These are phyloP conservation scores for Griposia aprilina DNA, from an alignment of 2,888 invertebrate genomes.

Conservation along the genomic window DNA sequence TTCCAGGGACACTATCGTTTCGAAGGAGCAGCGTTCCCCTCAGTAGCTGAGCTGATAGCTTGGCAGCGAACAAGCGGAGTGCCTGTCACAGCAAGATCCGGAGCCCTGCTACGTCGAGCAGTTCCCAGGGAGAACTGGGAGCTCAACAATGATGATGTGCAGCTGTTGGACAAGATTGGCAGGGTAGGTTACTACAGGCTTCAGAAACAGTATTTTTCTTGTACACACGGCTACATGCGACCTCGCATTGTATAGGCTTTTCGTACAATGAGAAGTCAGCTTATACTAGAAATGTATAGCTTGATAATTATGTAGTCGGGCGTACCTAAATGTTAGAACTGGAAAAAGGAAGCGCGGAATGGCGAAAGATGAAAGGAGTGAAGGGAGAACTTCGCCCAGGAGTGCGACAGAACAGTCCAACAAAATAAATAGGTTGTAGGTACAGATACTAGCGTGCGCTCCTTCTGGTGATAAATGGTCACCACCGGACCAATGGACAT, in stretches of 20 bases:
- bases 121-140: conserved; percentile 98
- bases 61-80: conserved; percentile 96
- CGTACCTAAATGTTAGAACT: neutral
- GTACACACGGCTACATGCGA: too few relatives aligned
- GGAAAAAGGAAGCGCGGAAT: neutral
- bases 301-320: too few relatives aligned
- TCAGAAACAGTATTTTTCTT: neutral
- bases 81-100: conserved; percentile 97
- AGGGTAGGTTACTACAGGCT: conserved; percentile 91
- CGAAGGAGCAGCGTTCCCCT: conserved; percentile 98
- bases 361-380: neutral
- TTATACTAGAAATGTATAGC: too few relatives aligned
- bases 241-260: too few relatives aligned
- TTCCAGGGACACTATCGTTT: conserved; percentile 96
- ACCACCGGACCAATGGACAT: too few relatives aligned
- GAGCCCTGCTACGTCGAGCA: conserved; percentile 96
- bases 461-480: neutral
- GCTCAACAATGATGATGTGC: conserved; percentile 98
- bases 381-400: neutral
- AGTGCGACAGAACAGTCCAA: neutral
- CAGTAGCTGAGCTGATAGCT: conserved; percentile 97
- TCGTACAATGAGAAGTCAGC: too few relatives aligned
- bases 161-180: conserved; percentile 97
- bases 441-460: neutral
- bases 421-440: neutral